phyloP scores from a whole-genome alignment of 2,888 invertebrate species.

The Strigamia crassipes region DNA sequence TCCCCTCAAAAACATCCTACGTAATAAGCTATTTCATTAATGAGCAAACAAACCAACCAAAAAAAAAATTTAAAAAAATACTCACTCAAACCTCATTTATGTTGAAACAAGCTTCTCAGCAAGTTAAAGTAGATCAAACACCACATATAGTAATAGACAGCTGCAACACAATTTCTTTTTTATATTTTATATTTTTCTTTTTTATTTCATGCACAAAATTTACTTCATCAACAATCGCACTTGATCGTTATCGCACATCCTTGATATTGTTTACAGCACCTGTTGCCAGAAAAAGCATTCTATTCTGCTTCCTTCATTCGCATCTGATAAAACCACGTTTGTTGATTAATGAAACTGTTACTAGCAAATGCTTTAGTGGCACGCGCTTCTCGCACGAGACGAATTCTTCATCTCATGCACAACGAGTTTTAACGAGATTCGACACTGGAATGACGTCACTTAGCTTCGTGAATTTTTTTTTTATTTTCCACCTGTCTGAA shows the following conservation, averaged over 20 bases:
- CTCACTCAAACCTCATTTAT: too few relatives aligned
- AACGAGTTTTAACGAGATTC: slow-evolving; percentile 24
- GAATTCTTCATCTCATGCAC: slow-evolving; percentile 25
- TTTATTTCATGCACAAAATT: too few relatives aligned
- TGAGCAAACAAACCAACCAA: too few relatives aligned
- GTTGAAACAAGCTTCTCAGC: too few relatives aligned
- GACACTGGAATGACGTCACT: slow-evolving; percentile 17
- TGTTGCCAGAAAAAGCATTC: not conserved
- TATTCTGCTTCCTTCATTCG: not conserved
- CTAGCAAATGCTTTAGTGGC: not conserved
- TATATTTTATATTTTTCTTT: too few relatives aligned
- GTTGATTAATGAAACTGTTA: slow-evolving; percentile 21
- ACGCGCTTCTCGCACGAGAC: not conserved
- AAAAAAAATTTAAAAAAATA: too few relatives aligned
- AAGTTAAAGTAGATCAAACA: too few relatives aligned
- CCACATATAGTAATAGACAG: too few relatives aligned
- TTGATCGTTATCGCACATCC: not conserved
- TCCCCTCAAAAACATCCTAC: too few relatives aligned
- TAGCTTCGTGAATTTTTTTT: slow-evolving; percentile 11
- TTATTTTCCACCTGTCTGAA: slow-evolving; percentile 35
- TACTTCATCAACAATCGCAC: not conserved
- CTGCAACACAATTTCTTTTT: too few relatives aligned
- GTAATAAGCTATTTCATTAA: too few relatives aligned
- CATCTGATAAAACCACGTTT: slow-evolving; percentile 4
- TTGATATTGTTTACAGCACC: slow-evolving; percentile 13